phyloP scores from a whole-genome alignment of 1,140 invertebrate genomes.

The Drosophila ananassae region DNA sequence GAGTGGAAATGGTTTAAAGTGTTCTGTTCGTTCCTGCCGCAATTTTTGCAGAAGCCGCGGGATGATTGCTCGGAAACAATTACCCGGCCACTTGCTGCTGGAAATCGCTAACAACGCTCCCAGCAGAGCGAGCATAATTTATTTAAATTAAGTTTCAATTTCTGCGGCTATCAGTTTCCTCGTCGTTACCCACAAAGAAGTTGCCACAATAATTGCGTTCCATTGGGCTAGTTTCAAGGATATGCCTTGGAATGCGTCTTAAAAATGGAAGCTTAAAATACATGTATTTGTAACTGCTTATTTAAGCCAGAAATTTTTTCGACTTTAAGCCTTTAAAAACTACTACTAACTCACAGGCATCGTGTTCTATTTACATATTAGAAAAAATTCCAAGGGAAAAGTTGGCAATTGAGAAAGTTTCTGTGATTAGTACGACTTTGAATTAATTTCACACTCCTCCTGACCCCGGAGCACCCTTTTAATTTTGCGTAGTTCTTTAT shows the following conservation, averaged over 20 bases:
- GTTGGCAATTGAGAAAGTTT: not conserved
- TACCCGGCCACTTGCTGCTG: slow-evolving; percentile 50
- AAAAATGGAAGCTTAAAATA: not conserved
- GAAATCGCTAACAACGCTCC: slow-evolving; percentile 36
- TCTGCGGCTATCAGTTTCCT: not conserved
- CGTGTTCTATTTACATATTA: not conserved
- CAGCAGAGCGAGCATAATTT: slow-evolving; percentile 70
- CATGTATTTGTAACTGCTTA: too few species aligned
- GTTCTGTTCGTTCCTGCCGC: slow-evolving; percentile 10
- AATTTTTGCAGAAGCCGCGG: not conserved
- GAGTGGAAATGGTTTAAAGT: slow-evolving; percentile 40
- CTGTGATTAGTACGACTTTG: not conserved
- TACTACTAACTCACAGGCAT: too few species aligned
- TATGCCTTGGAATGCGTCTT: not conserved
- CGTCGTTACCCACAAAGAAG: not conserved
- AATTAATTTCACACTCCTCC: not conserved
- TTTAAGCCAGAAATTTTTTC: not conserved
- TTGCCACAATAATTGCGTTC: slow-evolving; percentile 6
- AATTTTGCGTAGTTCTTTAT: not conserved
- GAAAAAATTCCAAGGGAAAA: not conserved
- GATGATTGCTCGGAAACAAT: slow-evolving; percentile 49
- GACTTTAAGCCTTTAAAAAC: not conserved
- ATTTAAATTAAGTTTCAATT: slow-evolving; percentile 55
- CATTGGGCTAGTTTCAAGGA: not conserved
- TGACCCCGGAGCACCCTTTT: not conserved